Conservation (phyloP, 23 tunicate genomes). For the Phallusia fumigata region DNA sequence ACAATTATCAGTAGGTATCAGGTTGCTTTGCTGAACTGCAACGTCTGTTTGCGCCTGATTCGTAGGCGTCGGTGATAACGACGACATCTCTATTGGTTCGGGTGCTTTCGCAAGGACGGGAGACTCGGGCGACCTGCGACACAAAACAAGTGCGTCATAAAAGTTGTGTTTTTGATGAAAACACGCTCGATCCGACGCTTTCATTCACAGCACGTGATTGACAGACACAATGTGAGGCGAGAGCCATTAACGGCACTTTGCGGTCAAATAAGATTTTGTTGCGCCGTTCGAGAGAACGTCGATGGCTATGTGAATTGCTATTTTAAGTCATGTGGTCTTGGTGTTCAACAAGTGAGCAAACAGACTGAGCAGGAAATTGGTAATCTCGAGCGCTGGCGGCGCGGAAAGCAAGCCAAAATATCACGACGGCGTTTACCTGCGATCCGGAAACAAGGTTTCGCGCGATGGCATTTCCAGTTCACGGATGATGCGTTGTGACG, state of each 20-base stretch:
- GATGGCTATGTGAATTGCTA: neutral
- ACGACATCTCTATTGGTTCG: neutral
- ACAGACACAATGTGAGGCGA: neutral
- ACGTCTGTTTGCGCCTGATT: neutral
- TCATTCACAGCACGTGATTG: neutral
- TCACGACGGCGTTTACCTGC: neutral
- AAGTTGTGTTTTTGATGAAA: neutral
- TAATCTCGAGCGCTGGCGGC: neutral
- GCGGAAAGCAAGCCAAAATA: constrained; percentile 9
- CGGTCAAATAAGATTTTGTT: neutral
- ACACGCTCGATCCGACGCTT: neutral
- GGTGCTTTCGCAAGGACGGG: neutral
- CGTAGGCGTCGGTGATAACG: neutral
- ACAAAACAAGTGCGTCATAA: constrained; percentile 9
- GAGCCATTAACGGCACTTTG: constrained; percentile 1
- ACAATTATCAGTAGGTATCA: no score
- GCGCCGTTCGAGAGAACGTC: neutral
- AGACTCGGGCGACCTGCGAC: constrained; percentile 1
- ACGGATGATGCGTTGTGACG: neutral
- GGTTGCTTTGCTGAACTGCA: neutral
- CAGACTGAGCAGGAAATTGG: neutral
- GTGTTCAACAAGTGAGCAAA: neutral
- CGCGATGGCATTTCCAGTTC: constrained; percentile 1
- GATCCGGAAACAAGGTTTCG: constrained; percentile 11
- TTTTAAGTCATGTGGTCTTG: neutral